These are phyloP conservation scores for Xestia ashworthii DNA, from an alignment of 2,888 invertebrate species.

Conservation along the genomic window DNA sequence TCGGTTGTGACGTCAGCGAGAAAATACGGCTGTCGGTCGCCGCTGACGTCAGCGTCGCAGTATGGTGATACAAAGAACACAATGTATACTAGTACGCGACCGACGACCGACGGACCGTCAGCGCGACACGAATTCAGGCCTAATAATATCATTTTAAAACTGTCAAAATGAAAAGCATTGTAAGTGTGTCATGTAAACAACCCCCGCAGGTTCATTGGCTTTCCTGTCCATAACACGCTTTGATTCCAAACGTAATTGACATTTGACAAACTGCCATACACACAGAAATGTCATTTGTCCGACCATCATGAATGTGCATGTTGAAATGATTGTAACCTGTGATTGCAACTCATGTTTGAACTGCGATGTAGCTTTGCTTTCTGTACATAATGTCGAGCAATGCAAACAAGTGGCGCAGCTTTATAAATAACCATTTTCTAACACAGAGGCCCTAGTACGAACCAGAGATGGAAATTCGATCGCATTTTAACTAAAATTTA, in stretches of 20 bases:
- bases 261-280: constrained; percentile 31
- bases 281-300: constrained; percentile 17
- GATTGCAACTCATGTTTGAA: constrained; percentile 35
- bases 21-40: too few species aligned
- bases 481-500: not conserved
- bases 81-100: too few species aligned
- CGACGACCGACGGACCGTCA: too few species aligned
- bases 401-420: constrained; percentile 25
- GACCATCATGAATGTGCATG: constrained; percentile 36
- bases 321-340: constrained; percentile 24
- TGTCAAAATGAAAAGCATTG: not conserved
- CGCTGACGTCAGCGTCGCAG: too few species aligned
- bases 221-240: constrained; percentile 19
- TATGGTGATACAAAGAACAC: too few species aligned
- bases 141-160: too few species aligned
- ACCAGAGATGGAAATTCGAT: not conserved
- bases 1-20: too few species aligned
- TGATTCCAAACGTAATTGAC: constrained; percentile 36
- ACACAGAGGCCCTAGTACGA: not conserved
- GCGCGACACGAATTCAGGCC: too few species aligned
- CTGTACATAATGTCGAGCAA: constrained; percentile 12
- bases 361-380: constrained; percentile 24
- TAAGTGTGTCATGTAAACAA: not conserved
- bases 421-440: constrained; percentile 39
- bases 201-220: constrained; percentile 12